Base-by-base conservation (phyloP, 2,888 invertebrate species). In the Campoplex nolae region DNA sequence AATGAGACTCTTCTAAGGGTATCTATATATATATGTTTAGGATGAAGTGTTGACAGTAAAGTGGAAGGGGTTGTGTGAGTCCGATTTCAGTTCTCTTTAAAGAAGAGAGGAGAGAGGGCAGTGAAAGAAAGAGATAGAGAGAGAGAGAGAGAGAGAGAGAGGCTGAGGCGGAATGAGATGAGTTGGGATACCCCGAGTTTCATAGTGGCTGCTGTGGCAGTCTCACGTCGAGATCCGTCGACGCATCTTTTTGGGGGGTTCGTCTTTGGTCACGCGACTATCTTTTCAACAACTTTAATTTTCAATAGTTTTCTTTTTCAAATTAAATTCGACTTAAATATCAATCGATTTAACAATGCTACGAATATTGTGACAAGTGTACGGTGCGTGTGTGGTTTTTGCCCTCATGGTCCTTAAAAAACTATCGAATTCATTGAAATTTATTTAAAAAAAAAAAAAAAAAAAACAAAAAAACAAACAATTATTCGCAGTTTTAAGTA, bases 171-270 rank as follows among this genome's bases (percentile, higher is more conserved):
- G 83, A 74, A 67, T 78, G 90, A 90, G 92, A 90, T 90, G 91
- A 92, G 92, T 89, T 88, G 89, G 89, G 80, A 88, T 87, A 87
- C 87, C 88, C 88, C 88, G 89, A 83, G 82, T 76, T 90, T 90
- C 89, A 89, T 89, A 88, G 90, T 87, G 90, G 91, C 90, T 89
- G 90, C 89, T 84, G 90, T 90, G 90, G 90, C 92, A 93, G 93
- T 93, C 92, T 92, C 91, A 92, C 91, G 92, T 90, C 91, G 92
- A 91, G 90, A 91, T 90, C 90, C 92, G 92, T 90, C 91, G 90
- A 89, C 91, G 93, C 92, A 91, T 91, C 92, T 91, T 93, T 92
- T 90, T 90, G 90, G 90, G 91, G 90, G 88, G 62, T 86, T 88
- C 82, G 54, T 82, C 68, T 84, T 48, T 79, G 42, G 62, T 62